Evolutionary conservation across 2,888 invertebrate genomes (phyloP), one percentile per base, ranked within the genome.

Genomic region (Papilio elwesi): DNA sequence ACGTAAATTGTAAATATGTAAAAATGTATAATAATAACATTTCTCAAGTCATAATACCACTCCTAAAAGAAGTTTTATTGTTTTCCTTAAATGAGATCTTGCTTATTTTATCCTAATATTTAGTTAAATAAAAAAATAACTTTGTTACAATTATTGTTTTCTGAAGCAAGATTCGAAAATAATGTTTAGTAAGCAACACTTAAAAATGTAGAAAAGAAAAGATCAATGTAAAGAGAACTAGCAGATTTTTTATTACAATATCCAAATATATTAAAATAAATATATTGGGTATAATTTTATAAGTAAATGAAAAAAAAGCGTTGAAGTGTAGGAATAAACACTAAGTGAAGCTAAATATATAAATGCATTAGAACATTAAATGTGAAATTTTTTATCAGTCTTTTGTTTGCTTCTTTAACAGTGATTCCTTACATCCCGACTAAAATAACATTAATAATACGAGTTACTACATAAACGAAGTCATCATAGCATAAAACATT

Each of bases 381-480:
- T 62, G 73, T 70, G 75, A 77, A 75, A 86, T 84, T 83, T 74
- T 76, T 79, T 79, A 78, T 90, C 90, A 90, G 90, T 90, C 90
- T 90, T 90, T 85, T 87, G 78, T 83, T 87, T 88, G 78, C 78
- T 85, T 83, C 78, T 78, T 76, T 76, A 77, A 78, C 43, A 70
- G 71, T 65, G 66, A 76, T 73, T 71, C 70, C 65, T 47, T 12
- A 11, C 47, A 49, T 49, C 49, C 9, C 49, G 53, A 67, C 15
- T 26, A 67, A n/a, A 48, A 26, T 12, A 0, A 11, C 7, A 43
- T 67, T 16, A 53, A 53, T 55, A 38, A 66, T 16, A 53, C 51
- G 59, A 73, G 51, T 59, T 70, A 12, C 55, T 71, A 70, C 43
- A 36, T n/a, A 9, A 36, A 57, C 36, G 59, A 59, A 59, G 59